These are phyloP conservation scores for Rhorus exstirpatorius DNA, from an alignment of 2,888 invertebrate genomes.

Conservation along the genomic window DNA sequence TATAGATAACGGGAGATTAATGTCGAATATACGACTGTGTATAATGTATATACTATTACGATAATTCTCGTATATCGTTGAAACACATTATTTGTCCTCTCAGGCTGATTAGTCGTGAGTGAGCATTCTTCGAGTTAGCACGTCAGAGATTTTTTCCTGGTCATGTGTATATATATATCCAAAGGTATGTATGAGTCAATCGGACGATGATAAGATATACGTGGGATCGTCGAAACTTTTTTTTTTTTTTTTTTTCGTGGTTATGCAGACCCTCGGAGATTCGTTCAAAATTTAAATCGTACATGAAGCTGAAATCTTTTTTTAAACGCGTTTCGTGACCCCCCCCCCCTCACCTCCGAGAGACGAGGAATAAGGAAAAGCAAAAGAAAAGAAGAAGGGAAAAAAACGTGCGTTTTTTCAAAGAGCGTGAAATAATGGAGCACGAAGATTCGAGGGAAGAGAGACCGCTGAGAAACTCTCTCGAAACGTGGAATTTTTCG, in stretches of 20 bases:
- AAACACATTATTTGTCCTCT: background rate
- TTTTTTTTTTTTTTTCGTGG: no score
- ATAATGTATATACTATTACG: no score
- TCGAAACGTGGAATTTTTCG: constrained; percentile 65
- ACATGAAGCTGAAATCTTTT: background rate
- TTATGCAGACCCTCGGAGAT: background rate
- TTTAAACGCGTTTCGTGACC: background rate
- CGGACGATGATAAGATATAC: no score
- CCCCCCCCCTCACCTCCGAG: no score
- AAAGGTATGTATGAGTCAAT: no score
- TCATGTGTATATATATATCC: no score
- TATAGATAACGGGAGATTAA: no score
- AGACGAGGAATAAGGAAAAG: background rate
- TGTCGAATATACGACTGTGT: no score
- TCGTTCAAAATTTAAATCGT: background rate
- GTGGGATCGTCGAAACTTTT: no score
- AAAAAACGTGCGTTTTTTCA: constrained; percentile 38
- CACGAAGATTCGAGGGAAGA: background rate
- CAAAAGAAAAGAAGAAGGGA: constrained; percentile 1
- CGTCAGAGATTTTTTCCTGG: constrained; percentile 2
- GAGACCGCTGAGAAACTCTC: background rate
- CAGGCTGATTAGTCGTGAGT: constrained; percentile 47
- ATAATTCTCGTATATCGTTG: background rate
- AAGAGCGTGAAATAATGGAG: constrained; percentile 21
- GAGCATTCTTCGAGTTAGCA: constrained; percentile 33